Percentiles rank a stretch among this genome's conserved stretches.
Conservation (phyloP, 2,113 vertebrate genomes). For the Puntigrus tetrazona region DNA sequence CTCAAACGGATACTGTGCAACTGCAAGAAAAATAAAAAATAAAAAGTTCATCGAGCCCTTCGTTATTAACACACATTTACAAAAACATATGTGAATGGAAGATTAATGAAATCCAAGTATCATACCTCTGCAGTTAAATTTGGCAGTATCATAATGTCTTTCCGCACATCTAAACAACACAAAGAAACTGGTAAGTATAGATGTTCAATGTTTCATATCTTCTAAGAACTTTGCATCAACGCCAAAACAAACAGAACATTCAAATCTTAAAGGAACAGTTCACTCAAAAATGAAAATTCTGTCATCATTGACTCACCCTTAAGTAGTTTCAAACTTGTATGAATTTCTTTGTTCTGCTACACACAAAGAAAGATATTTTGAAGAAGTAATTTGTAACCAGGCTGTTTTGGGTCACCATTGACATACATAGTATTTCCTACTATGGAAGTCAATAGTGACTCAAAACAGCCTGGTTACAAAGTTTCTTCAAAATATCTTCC, state of each 20-base stretch:
- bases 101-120: slow-evolving; percentile 20
- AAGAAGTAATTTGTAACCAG: no score
- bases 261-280: no score
- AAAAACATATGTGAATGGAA: neutral
- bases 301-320: no score
- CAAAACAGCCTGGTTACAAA: no score
- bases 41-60: slow-evolving; percentile 8
- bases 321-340: no score
- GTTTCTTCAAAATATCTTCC: no score
- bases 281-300: no score
- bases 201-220: neutral
- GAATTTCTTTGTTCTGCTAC: no score
- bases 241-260: neutral
- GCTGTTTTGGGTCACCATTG: no score
- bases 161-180: slow-evolving; percentile 88
- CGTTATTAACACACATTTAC: neutral
- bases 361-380: no score
- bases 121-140: slow-evolving; percentile 97
- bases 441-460: no score
- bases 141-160: slow-evolving; percentile 94
- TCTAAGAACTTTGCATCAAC: neutral
- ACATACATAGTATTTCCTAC: no score
- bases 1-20: slow-evolving; percentile 98
- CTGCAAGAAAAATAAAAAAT: slow-evolving; percentile 70
- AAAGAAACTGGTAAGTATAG: neutral